These are phyloP conservation scores for Cyprinodon brontotheroides DNA, from an alignment of 2,113 vertebrate species.

Conservation along the genomic window DNA sequence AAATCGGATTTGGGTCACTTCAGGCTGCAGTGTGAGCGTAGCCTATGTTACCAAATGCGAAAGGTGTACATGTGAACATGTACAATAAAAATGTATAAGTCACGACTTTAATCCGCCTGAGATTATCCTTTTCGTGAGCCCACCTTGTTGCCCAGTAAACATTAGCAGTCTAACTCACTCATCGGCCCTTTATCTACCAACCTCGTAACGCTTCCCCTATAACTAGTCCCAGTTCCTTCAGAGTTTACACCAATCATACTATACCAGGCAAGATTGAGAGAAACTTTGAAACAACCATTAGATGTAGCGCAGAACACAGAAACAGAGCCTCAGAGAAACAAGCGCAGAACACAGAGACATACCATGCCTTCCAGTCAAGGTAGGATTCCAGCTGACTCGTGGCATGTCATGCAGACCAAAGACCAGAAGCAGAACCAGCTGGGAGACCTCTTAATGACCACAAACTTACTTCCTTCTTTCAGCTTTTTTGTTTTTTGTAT, in stretches of 20 bases:
- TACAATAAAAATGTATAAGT: constrained; percentile 11
- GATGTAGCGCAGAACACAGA: constrained; percentile 80
- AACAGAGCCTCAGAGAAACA: constrained; percentile 68
- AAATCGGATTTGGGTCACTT: no score
- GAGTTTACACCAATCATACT: constrained; percentile 65
- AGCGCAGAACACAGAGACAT: constrained; percentile 54
- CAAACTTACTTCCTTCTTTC: no score
- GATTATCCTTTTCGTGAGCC: constrained; percentile 62
- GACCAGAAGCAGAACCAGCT: constrained; percentile 29
- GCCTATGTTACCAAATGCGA: constrained; percentile 13
- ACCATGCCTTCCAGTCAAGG: constrained; percentile 62
- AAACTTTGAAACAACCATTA: constrained; percentile 80
- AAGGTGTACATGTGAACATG: constrained; percentile 22
- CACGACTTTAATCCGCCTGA: constrained; percentile 70
- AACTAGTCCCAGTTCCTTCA: constrained; percentile 35
- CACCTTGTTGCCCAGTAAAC: constrained; percentile 56
- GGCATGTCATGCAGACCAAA: constrained; percentile 66
- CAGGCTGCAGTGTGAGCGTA: no score
- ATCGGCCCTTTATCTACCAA: constrained; percentile 70
- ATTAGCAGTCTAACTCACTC: constrained; percentile 57
- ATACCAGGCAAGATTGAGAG: constrained; percentile 85
- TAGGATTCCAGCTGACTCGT: constrained; percentile 66
- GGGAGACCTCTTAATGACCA: no score
- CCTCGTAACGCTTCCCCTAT: constrained; percentile 28
- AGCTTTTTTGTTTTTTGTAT: no score